phyloP scores from a whole-genome alignment of 2,797 vertebrate genomes.

The Amblyraja radiata region DNA sequence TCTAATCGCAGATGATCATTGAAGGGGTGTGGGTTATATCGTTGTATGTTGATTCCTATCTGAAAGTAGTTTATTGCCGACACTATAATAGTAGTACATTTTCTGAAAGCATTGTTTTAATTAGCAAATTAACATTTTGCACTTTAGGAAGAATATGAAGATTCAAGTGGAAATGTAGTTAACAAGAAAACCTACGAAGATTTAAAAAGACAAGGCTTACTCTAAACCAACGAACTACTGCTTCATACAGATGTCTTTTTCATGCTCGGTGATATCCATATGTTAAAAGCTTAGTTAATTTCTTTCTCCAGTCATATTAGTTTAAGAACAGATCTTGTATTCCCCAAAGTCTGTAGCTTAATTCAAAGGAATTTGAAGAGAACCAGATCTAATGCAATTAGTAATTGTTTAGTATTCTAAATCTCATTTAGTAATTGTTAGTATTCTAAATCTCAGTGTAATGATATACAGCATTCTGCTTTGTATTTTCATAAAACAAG shows the following conservation, averaged over 20 bases:
- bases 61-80: background rate
- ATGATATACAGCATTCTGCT: background rate
- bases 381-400: background rate
- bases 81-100: background rate
- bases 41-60: background rate
- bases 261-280: too few species aligned
- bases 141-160: slow-evolving; percentile 90
- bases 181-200: slow-evolving; percentile 98
- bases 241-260: background rate
- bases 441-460: background rate
- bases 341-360: background rate
- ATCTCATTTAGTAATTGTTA: background rate
- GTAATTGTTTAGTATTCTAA: background rate
- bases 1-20: background rate
- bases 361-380: background rate
- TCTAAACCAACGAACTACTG: slow-evolving; percentile 54
- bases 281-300: background rate
- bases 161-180: slow-evolving; percentile 94
- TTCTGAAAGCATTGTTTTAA: background rate
- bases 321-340: background rate
- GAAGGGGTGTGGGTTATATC: background rate
- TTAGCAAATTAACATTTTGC: background rate
- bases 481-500: background rate
- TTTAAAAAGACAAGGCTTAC: slow-evolving; percentile 88
- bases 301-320: background rate